Evolutionary conservation across 2,113 vertebrate genomes (phyloP), one percentile per base, ranked within the genome.

Genomic region (Pogonocichla stellata): DNA sequence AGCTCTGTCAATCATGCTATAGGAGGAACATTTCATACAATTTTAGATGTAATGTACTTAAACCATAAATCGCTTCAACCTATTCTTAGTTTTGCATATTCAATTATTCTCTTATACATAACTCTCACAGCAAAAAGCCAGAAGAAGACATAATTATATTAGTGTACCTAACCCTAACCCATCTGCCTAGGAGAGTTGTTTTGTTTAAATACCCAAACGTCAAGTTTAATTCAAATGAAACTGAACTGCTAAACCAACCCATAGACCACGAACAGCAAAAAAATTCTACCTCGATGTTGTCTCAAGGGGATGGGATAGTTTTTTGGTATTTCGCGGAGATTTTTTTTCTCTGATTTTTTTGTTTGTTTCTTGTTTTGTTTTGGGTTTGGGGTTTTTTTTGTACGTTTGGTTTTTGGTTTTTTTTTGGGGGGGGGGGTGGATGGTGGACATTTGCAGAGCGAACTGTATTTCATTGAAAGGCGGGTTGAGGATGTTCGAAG

Each of bases 1-100:
- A 98, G 95, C 73, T 94, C 95, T 84, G 82, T 95, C 97, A 96
- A 95, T 97, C 98, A 97, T 19, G 29, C 83, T 85, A 82, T 90
- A 96, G 91, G 93, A 93, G 83, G 77, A 96, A 91, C 95, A 90
- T 86, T 96, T 95, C 42, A 95, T 93, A 97, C 92, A 91, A 71
- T 97, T 93, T 82, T 94, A 83, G 95, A 88, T 84, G 60, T 47
- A 92, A 97, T 85, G 83, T 89, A 75, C 93, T 97, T 91, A 84
- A 91, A 92, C 61, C 70, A 82, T 64, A 94, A 92, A 94, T 88
- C 42, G 34, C 62, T 96, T 94, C 92, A 93, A 91, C 69, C 88
- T 94, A 89, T 92, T 93, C 88, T 96, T 95, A 96, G 88, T 92
- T 92, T 92, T 85, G 81, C 92, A 92, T 90, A 78, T 96, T 92